Base-by-base conservation (phyloP, 2,888 invertebrate species). In the Caenorhabditis sp. region DNA sequence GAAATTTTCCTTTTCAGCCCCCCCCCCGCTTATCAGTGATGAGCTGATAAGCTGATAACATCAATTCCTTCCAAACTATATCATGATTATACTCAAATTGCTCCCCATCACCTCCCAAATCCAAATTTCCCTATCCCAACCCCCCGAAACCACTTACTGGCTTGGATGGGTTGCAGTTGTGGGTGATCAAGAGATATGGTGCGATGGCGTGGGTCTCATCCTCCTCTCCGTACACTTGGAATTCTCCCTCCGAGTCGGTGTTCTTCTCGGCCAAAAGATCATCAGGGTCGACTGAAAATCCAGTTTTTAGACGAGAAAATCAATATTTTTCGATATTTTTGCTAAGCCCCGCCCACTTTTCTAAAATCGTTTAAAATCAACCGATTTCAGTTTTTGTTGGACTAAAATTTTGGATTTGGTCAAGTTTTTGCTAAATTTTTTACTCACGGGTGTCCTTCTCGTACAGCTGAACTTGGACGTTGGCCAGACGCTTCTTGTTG, bases 371-470 rank as follows among this genome's bases (percentile, higher is more conserved):
- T 40, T 15, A 40, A 9, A 9, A 9, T 40, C 40, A 40, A 40
- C 32, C n/a, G 28, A 55, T 26, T 55, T 50, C 11, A 5, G 28
- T 9, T 9, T 26, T 28, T 26, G 9, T 35, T 58, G 15, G 18
- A n/a, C 58, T 11, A 26, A 11, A n/a, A 40, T 61, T 47, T 6
- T 18, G 0, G 4, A 32, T 35, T 50, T 50, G n/a, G 32, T 22
- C 35, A 15, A 15, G 8, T 22, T 35, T 65, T 18, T 6, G 20
- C 1, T 4, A 20, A 37, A 22, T 9, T 32, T 37, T 6, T 40
- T 20, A 85, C 87, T 83, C 51, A 88, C 88, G 83, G 40, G 88
- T 88, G 55, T 88, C 88, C 67, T 80, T 78, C 71, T 88, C 88
- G 71, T 77, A 88, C 47, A 88, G 84, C 68, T 88, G 70, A 24